Conservation (phyloP, 2,888 invertebrate species). For the Anorthoa munda region DNA sequence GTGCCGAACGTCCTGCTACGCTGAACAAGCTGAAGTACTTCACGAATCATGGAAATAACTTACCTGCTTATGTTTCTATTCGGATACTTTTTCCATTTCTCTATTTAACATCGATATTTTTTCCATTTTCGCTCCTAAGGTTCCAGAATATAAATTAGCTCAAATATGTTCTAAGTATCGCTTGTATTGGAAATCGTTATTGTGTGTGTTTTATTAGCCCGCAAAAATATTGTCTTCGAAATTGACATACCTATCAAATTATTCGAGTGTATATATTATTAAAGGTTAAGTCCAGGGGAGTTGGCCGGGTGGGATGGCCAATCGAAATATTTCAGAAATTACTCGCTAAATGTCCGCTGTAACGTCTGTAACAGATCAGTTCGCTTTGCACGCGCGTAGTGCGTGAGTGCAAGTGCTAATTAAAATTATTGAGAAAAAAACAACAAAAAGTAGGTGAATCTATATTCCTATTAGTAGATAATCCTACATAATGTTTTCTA, state of each 20-base stretch:
- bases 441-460: too few relatives aligned
- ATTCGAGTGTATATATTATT: not conserved
- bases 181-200: too few relatives aligned
- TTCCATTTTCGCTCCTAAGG: not conserved
- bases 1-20: slow-evolving; percentile 59
- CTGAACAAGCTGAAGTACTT: slow-evolving; percentile 49
- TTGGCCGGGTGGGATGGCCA: too few relatives aligned
- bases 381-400: too few relatives aligned
- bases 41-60: slow-evolving; percentile 16
- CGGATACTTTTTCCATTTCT: not conserved
- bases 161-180: not conserved
- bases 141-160: not conserved
- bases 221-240: not conserved
- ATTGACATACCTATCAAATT: not conserved
- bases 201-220: not conserved
- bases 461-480: too few relatives aligned
- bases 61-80: not conserved
- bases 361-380: too few relatives aligned
- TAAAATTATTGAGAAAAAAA: too few relatives aligned
- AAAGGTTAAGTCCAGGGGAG: too few relatives aligned
- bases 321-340: too few relatives aligned
- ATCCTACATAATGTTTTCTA: too few relatives aligned
- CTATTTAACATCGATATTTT: not conserved
- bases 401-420: too few relatives aligned
- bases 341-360: too few relatives aligned